Conservation (phyloP, 2,797 vertebrate genomes). For the Macropodus opercularis region DNA sequence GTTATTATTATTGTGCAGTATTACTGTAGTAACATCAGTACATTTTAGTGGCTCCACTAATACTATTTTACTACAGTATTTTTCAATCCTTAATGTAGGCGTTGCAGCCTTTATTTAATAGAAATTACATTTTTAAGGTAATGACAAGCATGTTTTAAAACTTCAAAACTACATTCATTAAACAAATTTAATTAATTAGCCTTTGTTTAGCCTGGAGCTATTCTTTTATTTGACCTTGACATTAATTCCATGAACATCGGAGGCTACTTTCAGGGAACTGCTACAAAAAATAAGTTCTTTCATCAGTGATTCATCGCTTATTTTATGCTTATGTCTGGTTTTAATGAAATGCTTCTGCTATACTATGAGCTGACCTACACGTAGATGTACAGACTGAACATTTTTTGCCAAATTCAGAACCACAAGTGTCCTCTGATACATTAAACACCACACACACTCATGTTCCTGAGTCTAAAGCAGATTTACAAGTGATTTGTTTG, state of each 20-base stretch:
- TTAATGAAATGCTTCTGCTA: no score
- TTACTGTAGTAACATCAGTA: neutral
- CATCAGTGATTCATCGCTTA: neutral
- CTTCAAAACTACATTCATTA: no score
- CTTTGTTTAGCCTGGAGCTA: slow-evolving; percentile 27
- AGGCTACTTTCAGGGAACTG: neutral
- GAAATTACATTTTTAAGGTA: neutral
- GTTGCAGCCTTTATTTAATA: slow-evolving; percentile 35
- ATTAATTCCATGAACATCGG: slow-evolving; percentile 12
- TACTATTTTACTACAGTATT: neutral
- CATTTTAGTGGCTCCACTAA: neutral
- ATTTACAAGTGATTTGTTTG: slow-evolving; percentile 7
- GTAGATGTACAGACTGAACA: no score
- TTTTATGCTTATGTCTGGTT: no score
- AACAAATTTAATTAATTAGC: slow-evolving; percentile 28
- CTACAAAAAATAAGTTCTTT: neutral
- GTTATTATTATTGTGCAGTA: no score
- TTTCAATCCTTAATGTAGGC: neutral
- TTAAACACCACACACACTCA: slow-evolving; percentile 4
- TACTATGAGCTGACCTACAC: no score
- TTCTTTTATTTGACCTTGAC: slow-evolving; percentile 46
- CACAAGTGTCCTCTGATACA: neutral
- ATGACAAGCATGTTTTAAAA: no score
- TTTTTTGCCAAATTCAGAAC: slow-evolving; percentile 14
- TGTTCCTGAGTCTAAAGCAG: neutral